Conservation (phyloP, 2,888 invertebrate genomes). For the Sceliomorpha sp. region DNA sequence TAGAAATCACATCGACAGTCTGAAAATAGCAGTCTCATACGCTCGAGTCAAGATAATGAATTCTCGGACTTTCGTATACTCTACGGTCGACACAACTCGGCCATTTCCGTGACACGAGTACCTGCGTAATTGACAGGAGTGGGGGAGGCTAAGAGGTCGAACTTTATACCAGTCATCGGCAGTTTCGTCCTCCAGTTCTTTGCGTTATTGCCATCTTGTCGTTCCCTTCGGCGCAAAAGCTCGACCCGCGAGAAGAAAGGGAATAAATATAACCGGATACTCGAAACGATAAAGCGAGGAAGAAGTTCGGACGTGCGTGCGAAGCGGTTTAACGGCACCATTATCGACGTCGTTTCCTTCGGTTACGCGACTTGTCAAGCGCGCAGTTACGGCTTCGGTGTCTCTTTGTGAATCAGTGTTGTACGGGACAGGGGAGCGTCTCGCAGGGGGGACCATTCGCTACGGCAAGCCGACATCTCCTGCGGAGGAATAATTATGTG, state of each 20-base stretch:
- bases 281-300: too few relatives aligned
- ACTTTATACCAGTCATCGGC: conserved; percentile 38
- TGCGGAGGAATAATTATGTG: conserved; percentile 76
- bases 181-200: conserved; percentile 22
- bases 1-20: too few relatives aligned
- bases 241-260: too few relatives aligned
- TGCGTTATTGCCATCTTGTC: background rate
- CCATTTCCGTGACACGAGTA: conserved; percentile 5
- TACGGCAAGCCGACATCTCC: conserved; percentile 55
- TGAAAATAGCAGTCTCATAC: too few relatives aligned
- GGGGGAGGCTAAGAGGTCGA: conserved; percentile 60
- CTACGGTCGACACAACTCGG: conserved; percentile 1
- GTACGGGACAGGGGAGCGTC: conserved; percentile 6
- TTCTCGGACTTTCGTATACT: too few relatives aligned
- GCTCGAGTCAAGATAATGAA: too few relatives aligned
- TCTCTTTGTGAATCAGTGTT: conserved; percentile 10
- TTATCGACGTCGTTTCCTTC: too few relatives aligned
- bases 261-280: too few relatives aligned
- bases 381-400: conserved; percentile 3
- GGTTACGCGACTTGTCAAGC: background rate
- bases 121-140: conserved; percentile 39
- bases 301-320: too few relatives aligned
- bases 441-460: conserved; percentile 31
- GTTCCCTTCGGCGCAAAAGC: background rate
- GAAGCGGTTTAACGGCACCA: too few relatives aligned